Conservation (phyloP, 1,140 invertebrate genomes). For the Platyura marginata region DNA sequence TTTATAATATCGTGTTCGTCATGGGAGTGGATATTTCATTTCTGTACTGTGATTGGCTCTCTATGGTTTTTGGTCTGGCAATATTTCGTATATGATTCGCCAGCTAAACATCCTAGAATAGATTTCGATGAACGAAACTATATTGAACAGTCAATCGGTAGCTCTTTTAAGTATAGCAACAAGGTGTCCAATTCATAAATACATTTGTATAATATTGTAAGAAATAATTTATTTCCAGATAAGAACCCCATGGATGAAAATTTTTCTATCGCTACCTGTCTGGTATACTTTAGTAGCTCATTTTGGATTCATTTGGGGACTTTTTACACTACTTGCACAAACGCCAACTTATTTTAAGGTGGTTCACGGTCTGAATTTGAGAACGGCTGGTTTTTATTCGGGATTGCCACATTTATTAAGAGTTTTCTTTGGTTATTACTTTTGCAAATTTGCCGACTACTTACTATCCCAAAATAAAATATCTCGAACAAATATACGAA, state of each 20-base stretch:
- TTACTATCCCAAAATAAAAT: constrained; percentile 33
- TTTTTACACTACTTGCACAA: constrained; percentile 68
- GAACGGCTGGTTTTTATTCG: constrained; percentile 41
- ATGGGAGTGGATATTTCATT: constrained; percentile 62
- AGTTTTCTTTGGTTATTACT: constrained; percentile 37
- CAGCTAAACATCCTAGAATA: constrained; percentile 56
- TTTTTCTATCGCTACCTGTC: constrained; percentile 52
- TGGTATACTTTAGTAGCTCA: constrained; percentile 62
- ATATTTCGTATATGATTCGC: constrained; percentile 42
- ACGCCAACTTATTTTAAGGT: constrained; percentile 72
- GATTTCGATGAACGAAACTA: constrained; percentile 39
- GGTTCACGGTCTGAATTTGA: constrained; percentile 64
- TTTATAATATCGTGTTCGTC: constrained; percentile 38
- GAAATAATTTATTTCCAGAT: neutral
- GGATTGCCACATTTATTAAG: constrained; percentile 43
- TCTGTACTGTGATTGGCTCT: constrained; percentile 39
- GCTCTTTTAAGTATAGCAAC: constrained; percentile 25
- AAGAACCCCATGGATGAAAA: constrained; percentile 49
- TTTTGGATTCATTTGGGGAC: constrained; percentile 63
- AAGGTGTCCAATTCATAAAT: too few species aligned
- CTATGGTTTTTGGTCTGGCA: constrained; percentile 50
- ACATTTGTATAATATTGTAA: too few species aligned
- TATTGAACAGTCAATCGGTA: constrained; percentile 34
- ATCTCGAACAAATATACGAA: constrained; percentile 39
- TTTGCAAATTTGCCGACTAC: constrained; percentile 39